Evolutionary conservation across 2,888 invertebrate species (phyloP), one percentile per base, ranked within the genome.

Genomic region (Cataglyphis rosenhaueri): DNA sequence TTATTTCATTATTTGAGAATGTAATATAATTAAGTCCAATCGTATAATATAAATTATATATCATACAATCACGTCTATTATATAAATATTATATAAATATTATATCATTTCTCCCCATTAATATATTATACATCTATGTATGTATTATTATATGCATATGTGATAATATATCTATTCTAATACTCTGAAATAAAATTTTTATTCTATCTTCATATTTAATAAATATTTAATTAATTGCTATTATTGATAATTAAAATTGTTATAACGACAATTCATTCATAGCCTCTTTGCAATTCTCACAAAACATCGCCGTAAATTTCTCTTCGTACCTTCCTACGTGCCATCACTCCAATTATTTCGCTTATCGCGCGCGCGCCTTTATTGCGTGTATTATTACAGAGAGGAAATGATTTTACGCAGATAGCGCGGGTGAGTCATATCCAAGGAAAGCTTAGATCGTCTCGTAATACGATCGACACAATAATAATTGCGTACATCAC

Each of bases 341-440:
- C 70, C 57, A 59, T 59, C 78, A 70, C 59, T 59, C 59, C 78
- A 44, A 79, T 79, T 79, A 70, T 59, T 52, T 25, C n/a, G 76
- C 76, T 76, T 76, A 76, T 76, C 78, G 78, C 78, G 57, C 78
- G 57, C 68, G 57, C 59, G 57, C 25, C 41, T 70, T 44, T 44
- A 44, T 70, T 35, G 78, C 78, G 78, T 35, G 71, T 70, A 59
- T 79, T 79, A 78, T 78, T 78, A 70, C 70, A 70, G 70, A 70
- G 59, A 70, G 70, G 59, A 79, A 79, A 79, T 35, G 59, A 70
- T 25, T 79, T 78, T 59, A 59, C 59, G 25, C 76, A 76, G 78
- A 79, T 79, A 70, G 18, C 59, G 44, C 55, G 6, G n/a, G 70
- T 79, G 78, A 79, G 70, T 79, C 78, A 79, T 48, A 44, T 8